Conservation (phyloP, 2,113 vertebrate species). For the Cairina moschata region DNA sequence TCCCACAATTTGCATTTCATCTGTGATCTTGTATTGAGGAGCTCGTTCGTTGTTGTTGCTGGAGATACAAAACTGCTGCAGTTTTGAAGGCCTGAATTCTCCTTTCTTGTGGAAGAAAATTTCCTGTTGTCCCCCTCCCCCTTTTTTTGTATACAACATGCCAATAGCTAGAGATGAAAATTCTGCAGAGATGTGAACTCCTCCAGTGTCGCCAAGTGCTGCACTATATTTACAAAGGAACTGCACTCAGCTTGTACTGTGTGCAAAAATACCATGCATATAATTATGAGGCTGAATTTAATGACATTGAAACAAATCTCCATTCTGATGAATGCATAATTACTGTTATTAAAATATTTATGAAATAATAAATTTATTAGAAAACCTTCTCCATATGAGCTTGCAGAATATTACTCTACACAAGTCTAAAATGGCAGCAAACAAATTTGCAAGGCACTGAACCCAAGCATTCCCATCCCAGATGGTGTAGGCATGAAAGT, state of each 20-base stretch:
- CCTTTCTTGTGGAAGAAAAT: not conserved
- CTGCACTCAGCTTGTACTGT: not conserved
- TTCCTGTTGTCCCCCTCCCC: not conserved
- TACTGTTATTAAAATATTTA: slow-evolving; percentile 26
- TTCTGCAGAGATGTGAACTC: not conserved
- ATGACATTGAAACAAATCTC: slow-evolving; percentile 13
- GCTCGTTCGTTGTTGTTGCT: not conserved
- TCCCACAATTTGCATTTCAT: not conserved
- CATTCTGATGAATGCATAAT: slow-evolving; percentile 28
- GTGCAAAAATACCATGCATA: not conserved
- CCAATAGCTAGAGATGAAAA: not conserved
- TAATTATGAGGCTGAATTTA: not conserved
- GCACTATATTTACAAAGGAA: not conserved
- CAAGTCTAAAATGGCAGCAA: not conserved
- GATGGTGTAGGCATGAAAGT: rapidly evolving
- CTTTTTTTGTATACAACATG: not conserved
- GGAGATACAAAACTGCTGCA: not conserved
- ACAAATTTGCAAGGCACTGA: not conserved
- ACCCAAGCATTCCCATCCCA: not conserved
- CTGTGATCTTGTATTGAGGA: not conserved
- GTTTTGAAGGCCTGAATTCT: not conserved
- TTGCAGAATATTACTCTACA: not conserved
- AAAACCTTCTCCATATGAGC: not conserved
- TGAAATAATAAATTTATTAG: slow-evolving; percentile 34
- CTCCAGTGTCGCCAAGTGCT: not conserved